Percentiles rank a stretch among this genome's conserved stretches.
Evolutionary conservation across 2,888 invertebrate species (phyloP).

Genomic region (Lapara coniferarum): DNA sequence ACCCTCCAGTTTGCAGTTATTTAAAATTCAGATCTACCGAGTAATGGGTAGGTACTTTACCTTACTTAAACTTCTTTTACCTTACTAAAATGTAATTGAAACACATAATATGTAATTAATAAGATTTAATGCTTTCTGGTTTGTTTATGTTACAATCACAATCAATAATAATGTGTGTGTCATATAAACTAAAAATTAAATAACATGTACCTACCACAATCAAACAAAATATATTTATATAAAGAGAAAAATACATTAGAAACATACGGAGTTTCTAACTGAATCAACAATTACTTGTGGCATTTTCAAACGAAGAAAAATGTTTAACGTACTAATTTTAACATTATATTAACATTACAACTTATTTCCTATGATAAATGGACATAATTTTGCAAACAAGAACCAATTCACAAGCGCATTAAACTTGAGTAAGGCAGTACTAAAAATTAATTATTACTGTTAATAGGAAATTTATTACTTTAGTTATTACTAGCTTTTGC

Average conservation of each 20-base stretch:
- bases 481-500: too few species aligned
- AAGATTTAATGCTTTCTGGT: slow-evolving; percentile 38
- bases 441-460: too few species aligned
- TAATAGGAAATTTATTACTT: too few species aligned
- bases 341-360: background rate
- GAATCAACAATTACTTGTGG: background rate
- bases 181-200: slow-evolving; percentile 70
- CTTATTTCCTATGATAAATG: background rate
- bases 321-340: background rate
- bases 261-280: background rate
- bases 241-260: slow-evolving; percentile 34
- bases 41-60: too few species aligned
- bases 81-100: background rate
- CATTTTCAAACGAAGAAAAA: background rate
- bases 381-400: too few species aligned
- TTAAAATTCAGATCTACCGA: too few species aligned
- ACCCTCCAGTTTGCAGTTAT: too few species aligned
- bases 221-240: slow-evolving; percentile 50
- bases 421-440: too few species aligned
- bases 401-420: too few species aligned
- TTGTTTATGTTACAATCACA: slow-evolving; percentile 79
- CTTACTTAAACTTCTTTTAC: too few species aligned
- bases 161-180: slow-evolving; percentile 45
- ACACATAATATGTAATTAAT: background rate
- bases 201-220: slow-evolving; percentile 59